Conservation (phyloP, 2,113 vertebrate species). For the Podiceps cristatus region DNA sequence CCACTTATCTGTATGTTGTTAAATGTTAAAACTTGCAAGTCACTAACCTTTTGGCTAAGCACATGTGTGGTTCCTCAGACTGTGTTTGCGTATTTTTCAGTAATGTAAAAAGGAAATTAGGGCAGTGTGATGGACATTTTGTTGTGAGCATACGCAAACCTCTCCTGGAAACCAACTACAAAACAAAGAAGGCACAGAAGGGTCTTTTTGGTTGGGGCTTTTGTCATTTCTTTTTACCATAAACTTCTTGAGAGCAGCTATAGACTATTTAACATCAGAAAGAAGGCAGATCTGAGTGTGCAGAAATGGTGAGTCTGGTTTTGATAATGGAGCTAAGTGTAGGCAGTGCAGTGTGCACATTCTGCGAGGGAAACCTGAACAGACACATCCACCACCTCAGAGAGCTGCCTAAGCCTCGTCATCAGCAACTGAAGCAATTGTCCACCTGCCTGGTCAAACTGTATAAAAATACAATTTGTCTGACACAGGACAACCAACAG, state of each 20-base stretch:
- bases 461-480: neutral
- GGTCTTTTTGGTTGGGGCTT: neutral
- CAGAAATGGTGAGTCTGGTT: neutral
- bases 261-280: neutral
- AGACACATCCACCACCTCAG: neutral
- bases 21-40: neutral
- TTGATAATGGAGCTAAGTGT: neutral
- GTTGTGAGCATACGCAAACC: neutral
- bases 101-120: neutral
- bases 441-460: neutral
- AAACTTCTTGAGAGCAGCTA: neutral
- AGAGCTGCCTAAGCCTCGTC: neutral
- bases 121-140: neutral
- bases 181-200: neutral
- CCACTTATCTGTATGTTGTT: neutral
- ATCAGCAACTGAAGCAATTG: neutral
- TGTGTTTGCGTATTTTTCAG: neutral
- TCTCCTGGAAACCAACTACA: neutral
- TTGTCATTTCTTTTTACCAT: neutral
- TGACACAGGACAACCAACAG: neutral
- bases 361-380: neutral
- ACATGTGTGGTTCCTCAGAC: rapidly evolving
- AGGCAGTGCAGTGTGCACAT: neutral
- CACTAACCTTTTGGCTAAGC: neutral
- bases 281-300: neutral